Conservation (phyloP, 37 sponge, comb jelly and placozoan genomes). For the Halichondria panicea region DNA sequence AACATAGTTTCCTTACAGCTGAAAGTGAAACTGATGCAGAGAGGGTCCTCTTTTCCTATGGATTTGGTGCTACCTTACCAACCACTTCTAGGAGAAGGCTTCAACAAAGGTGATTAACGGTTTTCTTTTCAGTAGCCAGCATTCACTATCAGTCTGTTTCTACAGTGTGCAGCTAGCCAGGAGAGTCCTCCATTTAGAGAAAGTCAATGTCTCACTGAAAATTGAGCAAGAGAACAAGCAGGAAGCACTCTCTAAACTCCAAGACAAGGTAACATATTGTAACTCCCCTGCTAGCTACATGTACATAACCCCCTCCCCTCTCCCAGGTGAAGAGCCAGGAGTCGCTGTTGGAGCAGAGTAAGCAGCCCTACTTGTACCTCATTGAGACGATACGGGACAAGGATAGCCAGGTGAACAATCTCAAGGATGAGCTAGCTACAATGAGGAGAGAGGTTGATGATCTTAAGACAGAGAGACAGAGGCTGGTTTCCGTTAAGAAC, state of each 20-base stretch:
- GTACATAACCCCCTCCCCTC: neutral
- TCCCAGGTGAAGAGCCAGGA: neutral
- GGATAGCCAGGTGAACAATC: slow-evolving; percentile 39
- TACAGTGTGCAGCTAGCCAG: slow-evolving; percentile 82
- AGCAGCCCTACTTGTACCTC: slow-evolving; percentile 71
- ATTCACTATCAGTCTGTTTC: neutral
- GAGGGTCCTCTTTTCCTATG: slow-evolving; percentile 72
- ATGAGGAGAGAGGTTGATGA: neutral
- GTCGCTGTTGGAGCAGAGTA: slow-evolving; percentile 29
- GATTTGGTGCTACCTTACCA: slow-evolving; percentile 81
- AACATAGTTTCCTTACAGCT: too few relatives aligned
- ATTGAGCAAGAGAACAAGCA: slow-evolving; percentile 35
- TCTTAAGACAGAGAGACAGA: slow-evolving; percentile 26
- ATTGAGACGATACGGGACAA: slow-evolving; percentile 47
- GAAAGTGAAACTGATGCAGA: slow-evolving; percentile 65
- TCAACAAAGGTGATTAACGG: slow-evolving; percentile 74
- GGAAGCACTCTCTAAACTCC: slow-evolving; percentile 7
- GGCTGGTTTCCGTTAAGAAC: slow-evolving; percentile 48
- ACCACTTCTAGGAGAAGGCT: slow-evolving; percentile 68
- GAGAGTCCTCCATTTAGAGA: slow-evolving; percentile 74
- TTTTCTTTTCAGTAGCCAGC: too few relatives aligned
- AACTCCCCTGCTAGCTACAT: neutral
- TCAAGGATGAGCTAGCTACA: neutral
- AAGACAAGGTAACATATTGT: slow-evolving; percentile 37
- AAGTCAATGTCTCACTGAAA: slow-evolving; percentile 42